These are phyloP conservation scores for Piprites chloris DNA, from an alignment of 2,113 vertebrate species.

Conservation along the genomic window DNA sequence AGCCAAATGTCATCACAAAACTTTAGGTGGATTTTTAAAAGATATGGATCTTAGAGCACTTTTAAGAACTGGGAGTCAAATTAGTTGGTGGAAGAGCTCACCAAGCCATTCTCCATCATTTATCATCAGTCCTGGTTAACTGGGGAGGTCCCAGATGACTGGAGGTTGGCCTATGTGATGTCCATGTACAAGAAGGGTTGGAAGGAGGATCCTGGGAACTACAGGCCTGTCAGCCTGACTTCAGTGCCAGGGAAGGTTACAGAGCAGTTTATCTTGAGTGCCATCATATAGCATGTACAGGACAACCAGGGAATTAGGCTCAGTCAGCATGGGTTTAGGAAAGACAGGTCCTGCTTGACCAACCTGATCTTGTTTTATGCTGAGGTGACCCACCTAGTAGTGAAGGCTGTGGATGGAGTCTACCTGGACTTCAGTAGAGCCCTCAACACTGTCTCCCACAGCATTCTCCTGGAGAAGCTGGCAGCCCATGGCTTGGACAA, in stretches of 20 bases:
- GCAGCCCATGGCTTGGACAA: background rate
- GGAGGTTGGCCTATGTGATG: background rate
- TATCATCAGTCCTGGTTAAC: background rate
- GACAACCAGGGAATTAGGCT: background rate
- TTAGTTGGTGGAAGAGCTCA: background rate
- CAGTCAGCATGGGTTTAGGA: background rate
- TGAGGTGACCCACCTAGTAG: background rate
- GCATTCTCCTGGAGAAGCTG: background rate
- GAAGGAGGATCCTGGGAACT: background rate
- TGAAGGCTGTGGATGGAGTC: background rate
- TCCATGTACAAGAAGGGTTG: background rate
- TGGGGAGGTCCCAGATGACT: rapidly evolving
- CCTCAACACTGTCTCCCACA: background rate
- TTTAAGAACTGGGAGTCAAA: background rate
- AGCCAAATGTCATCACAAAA: background rate
- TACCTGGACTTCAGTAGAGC: background rate
- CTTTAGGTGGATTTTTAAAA: background rate
- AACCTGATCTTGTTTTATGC: background rate
- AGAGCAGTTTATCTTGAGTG: background rate
- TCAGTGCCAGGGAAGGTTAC: background rate
- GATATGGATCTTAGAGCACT: background rate
- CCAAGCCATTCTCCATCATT: background rate
- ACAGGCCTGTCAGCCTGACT: background rate
- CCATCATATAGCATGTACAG: background rate
- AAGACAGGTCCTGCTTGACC: background rate